phyloP scores from a whole-genome alignment of 2,888 invertebrate genomes.

The Mesochorus sp. region DNA sequence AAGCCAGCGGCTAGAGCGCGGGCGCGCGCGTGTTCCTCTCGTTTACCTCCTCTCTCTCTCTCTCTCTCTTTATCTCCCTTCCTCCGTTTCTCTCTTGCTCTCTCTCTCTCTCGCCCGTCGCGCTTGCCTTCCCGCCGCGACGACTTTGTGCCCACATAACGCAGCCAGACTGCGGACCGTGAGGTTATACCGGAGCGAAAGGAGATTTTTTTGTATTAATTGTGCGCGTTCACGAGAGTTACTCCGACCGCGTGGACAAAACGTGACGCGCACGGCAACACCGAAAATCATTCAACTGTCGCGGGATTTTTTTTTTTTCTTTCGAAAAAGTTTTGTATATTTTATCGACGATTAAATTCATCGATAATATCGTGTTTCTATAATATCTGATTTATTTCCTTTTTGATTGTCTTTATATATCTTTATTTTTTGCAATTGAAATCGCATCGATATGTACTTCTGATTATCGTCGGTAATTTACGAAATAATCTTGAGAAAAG shows the following conservation, averaged over 20 bases:
- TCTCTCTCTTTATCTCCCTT: too few species aligned
- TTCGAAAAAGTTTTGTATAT: too few species aligned
- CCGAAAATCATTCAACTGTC: too few species aligned
- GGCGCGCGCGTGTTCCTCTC: conserved; percentile 60
- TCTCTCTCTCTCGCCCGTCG: conserved; percentile 60
- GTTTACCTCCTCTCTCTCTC: conserved; percentile 55
- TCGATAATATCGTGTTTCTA: too few species aligned
- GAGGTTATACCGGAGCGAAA: conserved; percentile 74
- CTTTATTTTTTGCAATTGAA: too few species aligned
- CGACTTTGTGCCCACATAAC: conserved; percentile 77
- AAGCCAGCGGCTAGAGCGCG: conserved; percentile 51
- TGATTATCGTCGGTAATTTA: too few species aligned
- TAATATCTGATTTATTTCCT: too few species aligned
- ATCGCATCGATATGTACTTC: too few species aligned
- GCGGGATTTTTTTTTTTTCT: too few species aligned
- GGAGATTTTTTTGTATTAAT: not conserved
- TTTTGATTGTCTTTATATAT: too few species aligned
- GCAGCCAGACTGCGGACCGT: conserved; percentile 82
- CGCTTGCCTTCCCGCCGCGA: conserved; percentile 68
- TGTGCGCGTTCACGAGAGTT: conserved; percentile 1
- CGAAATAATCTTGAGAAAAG: too few species aligned
- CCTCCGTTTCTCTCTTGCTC: conserved; percentile 56
- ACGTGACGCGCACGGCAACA: conserved; percentile 75
- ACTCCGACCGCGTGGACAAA: conserved; percentile 62
- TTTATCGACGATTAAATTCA: too few species aligned